Base-by-base conservation (phyloP, 2,113 vertebrate species). In the Stomatorhinus ivindoensis region DNA sequence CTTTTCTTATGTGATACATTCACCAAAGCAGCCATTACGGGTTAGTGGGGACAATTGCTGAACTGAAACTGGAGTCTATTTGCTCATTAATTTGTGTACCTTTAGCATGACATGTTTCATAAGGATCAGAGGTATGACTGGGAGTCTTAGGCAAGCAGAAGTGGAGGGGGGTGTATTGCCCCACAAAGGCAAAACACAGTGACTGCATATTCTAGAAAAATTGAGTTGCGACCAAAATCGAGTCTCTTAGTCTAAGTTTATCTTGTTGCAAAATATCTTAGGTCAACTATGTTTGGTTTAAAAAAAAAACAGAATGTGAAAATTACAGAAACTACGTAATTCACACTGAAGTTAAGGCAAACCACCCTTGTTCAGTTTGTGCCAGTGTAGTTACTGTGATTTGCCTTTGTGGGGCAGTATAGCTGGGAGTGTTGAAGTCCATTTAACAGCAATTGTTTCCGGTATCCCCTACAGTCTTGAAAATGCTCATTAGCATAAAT, bases 401-500 rank as follows among this genome's bases (percentile, higher is more conserved):
- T 31, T 13, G 61, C 61, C 61, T 69, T 69, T 69, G 61, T 69
- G n/a, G 61, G 61, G n/a, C 61, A 69, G 61, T 69, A 69, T 31
- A 69, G 27, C 61, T 1, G n/a, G 61, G 27, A 10, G 11, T 31
- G n/a, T 13, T 31, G 58, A 65, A 27, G 61, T 69, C 46, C 27
- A 80, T 80, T 80, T 39, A 80, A 42, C n/a, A 69, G n/a, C n/a
- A 69, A 69, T 69, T 31, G 10, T 31, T 27, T 3, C 61, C n/a
- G 1, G 61, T 69, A 69, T 13, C 61, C 61, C 61, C 61, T 4
- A 58, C 27, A 87, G 50, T 24, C 61, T 58, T 35, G 3, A 11
- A 87, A 55, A 35, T 44, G 31, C 87, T 53, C 87, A 61, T 87
- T 87, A 61, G 53, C 55, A 44, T 87, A 39, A 87, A 61, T 87